Evolutionary conservation across 2,888 invertebrate genomes (phyloP).

Genomic region (Phengaris alcon): DNA sequence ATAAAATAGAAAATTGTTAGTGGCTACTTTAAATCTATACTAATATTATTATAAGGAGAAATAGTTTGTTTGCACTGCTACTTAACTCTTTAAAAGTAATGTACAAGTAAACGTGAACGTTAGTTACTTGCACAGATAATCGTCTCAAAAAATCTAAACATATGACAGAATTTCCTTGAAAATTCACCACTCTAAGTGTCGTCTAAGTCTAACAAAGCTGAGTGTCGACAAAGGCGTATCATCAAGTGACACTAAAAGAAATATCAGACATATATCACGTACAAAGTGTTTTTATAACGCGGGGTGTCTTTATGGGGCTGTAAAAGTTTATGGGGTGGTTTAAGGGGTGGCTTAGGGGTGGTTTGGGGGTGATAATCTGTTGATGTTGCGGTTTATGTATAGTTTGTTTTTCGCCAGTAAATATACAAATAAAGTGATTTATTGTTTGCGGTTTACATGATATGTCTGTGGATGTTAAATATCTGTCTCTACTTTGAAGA

Average conservation of each 20-base stretch:
- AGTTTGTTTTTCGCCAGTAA: constrained; percentile 13
- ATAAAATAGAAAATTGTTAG: too few species aligned
- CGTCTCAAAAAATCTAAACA: too few species aligned
- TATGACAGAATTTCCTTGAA: not conserved
- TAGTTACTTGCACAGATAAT: too few species aligned
- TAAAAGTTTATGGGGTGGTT: constrained; percentile 24
- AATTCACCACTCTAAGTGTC: not conserved
- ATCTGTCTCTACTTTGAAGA: not conserved
- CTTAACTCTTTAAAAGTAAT: too few species aligned
- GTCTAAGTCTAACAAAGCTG: not conserved
- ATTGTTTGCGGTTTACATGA: not conserved
- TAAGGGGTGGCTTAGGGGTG: constrained; percentile 11
- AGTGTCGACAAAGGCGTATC: not conserved
- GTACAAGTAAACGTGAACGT: too few species aligned
- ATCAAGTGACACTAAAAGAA: constrained; percentile 17
- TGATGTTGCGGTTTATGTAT: constrained; percentile 23
- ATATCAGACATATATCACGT: constrained; percentile 23
- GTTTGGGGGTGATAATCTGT: constrained; percentile 16
- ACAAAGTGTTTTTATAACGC: constrained; percentile 20
- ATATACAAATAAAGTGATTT: not conserved
- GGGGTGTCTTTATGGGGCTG: not conserved
- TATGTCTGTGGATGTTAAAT: not conserved
- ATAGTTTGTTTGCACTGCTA: too few species aligned
- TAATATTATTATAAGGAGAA: too few species aligned
- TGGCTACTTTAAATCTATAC: too few species aligned